Percentiles rank a stretch among this genome's conserved stretches.
Conservation (phyloP, 2,888 invertebrate genomes). For the Sarcophaga caerulescens region DNA sequence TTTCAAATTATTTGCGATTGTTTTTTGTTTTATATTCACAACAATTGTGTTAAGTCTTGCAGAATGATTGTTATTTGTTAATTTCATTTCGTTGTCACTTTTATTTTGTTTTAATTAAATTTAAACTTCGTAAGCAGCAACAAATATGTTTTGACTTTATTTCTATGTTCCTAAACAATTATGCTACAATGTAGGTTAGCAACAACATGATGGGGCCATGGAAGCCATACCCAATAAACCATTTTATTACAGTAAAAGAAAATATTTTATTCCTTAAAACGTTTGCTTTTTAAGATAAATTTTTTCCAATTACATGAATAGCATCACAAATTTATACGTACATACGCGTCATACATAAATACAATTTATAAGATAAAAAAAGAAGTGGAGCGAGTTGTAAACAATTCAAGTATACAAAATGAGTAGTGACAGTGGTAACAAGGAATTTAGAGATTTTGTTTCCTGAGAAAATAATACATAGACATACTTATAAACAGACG, state of each 20-base stretch:
- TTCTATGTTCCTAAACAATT: background rate
- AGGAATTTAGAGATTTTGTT: conserved; percentile 39
- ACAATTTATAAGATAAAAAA: background rate
- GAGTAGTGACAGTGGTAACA: background rate
- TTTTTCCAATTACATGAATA: background rate
- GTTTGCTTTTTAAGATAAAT: background rate
- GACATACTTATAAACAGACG: conserved; percentile 47
- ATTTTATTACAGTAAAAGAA: conserved; percentile 29
- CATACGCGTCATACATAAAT: no score
- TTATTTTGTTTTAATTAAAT: background rate
- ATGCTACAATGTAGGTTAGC: background rate
- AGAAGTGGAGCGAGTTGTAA: no score
- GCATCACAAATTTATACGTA: no score
- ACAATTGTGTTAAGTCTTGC: no score
- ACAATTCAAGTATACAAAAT: background rate
- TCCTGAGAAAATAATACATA: background rate
- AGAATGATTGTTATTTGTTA: background rate
- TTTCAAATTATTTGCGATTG: no score
- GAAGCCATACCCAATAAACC: conserved; percentile 42
- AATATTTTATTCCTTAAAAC: conserved; percentile 39
- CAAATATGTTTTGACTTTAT: background rate
- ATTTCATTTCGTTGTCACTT: background rate
- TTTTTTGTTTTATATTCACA: no score
- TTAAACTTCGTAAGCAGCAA: conserved; percentile 11
- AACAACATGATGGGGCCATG: background rate